Conservation (phyloP, 2,888 invertebrate genomes). For the Coelopa pilipes region DNA sequence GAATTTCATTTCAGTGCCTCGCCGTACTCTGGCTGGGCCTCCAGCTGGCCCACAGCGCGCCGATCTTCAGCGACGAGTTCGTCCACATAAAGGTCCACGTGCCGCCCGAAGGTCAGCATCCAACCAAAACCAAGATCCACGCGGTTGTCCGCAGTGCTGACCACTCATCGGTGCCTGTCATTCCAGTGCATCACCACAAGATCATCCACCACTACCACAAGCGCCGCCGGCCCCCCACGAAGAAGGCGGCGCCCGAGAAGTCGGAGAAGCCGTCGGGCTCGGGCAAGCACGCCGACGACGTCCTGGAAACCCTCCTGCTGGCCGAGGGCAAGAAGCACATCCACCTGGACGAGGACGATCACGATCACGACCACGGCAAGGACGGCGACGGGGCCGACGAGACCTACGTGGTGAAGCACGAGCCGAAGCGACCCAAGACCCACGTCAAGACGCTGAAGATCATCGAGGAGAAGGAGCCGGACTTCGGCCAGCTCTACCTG, state of each 20-base stretch:
- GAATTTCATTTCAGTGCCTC: constrained; percentile 25
- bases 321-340: constrained; percentile 52
- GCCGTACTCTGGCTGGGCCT: constrained; percentile 3
- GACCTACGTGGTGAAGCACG: not conserved
- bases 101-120: constrained; percentile 44
- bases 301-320: constrained; percentile 53
- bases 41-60: constrained; percentile 19
- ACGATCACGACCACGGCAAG: constrained; percentile 26
- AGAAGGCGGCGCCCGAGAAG: not conserved
- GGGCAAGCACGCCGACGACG: constrained; percentile 23
- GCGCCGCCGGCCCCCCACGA: constrained; percentile 39
- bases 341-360: constrained; percentile 48
- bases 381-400: not conserved
- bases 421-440: constrained; percentile 42
- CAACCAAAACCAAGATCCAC: constrained; percentile 7
- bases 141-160: not conserved
- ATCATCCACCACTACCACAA: constrained; percentile 56
- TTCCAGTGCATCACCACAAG: constrained; percentile 43
- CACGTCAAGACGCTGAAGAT: constrained; percentile 54
- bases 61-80: constrained; percentile 52
- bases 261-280: not conserved
- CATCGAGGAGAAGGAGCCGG: constrained; percentile 48
- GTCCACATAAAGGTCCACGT: constrained; percentile 59
- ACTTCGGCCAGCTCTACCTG: constrained; percentile 30
- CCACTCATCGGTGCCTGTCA: not conserved